Base-by-base conservation (phyloP, 1,140 invertebrate genomes). In the Hypsibius dujardini region DNA sequence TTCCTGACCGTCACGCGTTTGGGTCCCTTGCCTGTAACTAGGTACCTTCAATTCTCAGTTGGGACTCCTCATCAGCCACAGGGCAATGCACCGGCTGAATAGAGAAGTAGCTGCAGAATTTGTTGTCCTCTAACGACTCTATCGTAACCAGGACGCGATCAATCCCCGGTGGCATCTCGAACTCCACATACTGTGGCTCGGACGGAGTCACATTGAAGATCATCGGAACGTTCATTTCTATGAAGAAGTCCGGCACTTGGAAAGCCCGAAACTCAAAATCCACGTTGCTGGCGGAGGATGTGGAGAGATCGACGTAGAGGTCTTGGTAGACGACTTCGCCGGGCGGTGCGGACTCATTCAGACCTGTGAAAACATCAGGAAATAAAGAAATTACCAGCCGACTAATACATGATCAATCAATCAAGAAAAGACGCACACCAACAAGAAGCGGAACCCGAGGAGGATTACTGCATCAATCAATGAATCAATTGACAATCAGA, bases 11-110 rank as follows among this genome's bases (percentile, higher is more conserved):
- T n/a, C n/a, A n/a, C n/a, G n/a, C n/a, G n/a, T n/a, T n/a, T n/a
- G n/a, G n/a, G n/a, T n/a, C n/a, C n/a, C n/a, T n/a, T n/a, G n/a
- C n/a, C n/a, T n/a, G n/a, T n/a, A n/a, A n/a, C n/a, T n/a, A n/a
- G n/a, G 7, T 42, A 67, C 62, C 62, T 67, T 67, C 62, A 42
- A 67, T 42, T 3, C 62, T 7, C 3, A 67, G 62, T 3, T 67
- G 12, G 12, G 62, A 67, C 45, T 67, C 62, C 7, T 14, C 3
- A 42, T 67, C 62, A 42, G 62, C 62, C 42, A 84, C 84, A 62
- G 84, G 82, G 77, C 87, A 86, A 77, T 89, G 88, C 75, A 89
- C 84, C 45, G 87, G 62, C 42, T 67, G 62, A 3, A 67, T 42
- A 42, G 62, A 67, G 42, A 67, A 67, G 42, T 67, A 67, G 7